These are phyloP conservation scores for Octodon degus DNA, from an alignment of 2,113 vertebrate species.

Conservation along the genomic window DNA sequence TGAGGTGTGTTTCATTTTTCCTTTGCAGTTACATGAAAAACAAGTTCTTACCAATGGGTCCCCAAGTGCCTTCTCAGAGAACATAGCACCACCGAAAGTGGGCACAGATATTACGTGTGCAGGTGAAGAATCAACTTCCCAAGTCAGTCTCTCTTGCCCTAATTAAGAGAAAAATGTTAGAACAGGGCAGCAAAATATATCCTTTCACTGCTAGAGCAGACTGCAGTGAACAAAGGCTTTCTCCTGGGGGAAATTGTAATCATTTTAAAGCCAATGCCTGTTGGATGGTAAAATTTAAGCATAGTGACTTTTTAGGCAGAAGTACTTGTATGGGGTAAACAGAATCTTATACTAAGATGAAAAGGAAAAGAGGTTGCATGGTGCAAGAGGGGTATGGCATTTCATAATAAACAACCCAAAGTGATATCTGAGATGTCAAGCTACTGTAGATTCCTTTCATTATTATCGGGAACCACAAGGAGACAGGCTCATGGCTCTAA, in stretches of 20 bases:
- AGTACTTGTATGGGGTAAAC: neutral
- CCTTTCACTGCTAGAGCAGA: slow-evolving; percentile 50
- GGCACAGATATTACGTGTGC: neutral
- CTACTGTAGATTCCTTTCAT: neutral
- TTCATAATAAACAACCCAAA: neutral
- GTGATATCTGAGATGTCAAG: neutral
- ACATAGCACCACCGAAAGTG: neutral
- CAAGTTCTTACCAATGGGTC: slow-evolving; percentile 22
- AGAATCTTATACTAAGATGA: neutral
- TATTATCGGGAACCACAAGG: neutral
- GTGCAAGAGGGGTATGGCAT: neutral
- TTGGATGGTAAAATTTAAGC: slow-evolving; percentile 38
- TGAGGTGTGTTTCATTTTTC: slow-evolving; percentile 33
- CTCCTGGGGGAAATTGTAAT: slow-evolving; percentile 59
- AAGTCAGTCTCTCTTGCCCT: slow-evolving; percentile 30
- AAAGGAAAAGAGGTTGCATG: neutral
- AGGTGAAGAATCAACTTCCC: slow-evolving; percentile 61
- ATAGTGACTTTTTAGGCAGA: slow-evolving; percentile 15
- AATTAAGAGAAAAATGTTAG: slow-evolving; percentile 73
- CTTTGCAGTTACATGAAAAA: slow-evolving; percentile 49
- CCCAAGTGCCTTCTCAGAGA: slow-evolving; percentile 32
- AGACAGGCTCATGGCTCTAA: neutral
- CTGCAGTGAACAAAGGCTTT: slow-evolving; percentile 54
- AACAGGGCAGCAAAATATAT: neutral
- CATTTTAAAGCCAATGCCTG: slow-evolving; percentile 59